Evolutionary conservation across 1,140 invertebrate genomes (phyloP).

Genomic region (Elysia chlorotica): DNA sequence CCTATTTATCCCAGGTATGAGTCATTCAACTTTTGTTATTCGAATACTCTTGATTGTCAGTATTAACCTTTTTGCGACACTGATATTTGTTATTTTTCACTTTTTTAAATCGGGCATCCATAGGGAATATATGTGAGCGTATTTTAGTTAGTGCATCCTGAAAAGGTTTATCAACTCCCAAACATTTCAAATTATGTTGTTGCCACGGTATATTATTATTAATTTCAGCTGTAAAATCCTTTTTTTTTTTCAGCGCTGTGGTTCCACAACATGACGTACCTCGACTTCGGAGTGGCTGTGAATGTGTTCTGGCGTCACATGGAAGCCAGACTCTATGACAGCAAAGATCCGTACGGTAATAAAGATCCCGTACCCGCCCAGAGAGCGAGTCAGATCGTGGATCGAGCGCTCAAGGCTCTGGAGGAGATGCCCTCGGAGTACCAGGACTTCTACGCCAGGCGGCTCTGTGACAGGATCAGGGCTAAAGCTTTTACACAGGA

Average conservation of each 20-base stretch:
- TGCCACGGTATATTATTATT: too few relatives aligned
- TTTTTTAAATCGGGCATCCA: too few relatives aligned
- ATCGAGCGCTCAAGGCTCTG: slow-evolving; percentile 63
- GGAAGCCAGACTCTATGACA: slow-evolving; percentile 63
- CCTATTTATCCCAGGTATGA: slow-evolving; percentile 60
- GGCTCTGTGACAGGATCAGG: slow-evolving; percentile 59
- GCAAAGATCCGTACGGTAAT: slow-evolving; percentile 69
- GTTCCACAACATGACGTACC: slow-evolving; percentile 68
- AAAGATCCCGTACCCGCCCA: slow-evolving; percentile 65
- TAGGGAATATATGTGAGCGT: too few relatives aligned
- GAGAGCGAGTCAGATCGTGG: slow-evolving; percentile 63
- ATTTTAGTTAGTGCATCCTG: too few relatives aligned
- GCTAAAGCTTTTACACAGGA: too few relatives aligned
- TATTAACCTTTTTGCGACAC: too few relatives aligned
- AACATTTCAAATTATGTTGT: too few relatives aligned
- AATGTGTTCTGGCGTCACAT: slow-evolving; percentile 71
- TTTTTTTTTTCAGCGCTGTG: slow-evolving; percentile 63
- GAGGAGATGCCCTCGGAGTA: slow-evolving; percentile 65
- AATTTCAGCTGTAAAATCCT: too few relatives aligned
- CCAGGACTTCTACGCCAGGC: slow-evolving; percentile 64
- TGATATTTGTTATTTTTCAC: too few relatives aligned
- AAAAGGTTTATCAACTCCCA: too few relatives aligned
- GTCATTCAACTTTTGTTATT: background rate
- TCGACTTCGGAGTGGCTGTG: slow-evolving; percentile 66
- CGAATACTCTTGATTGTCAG: too few relatives aligned